Evolutionary conservation across 2,113 vertebrate species (phyloP).

Genomic region (Ardeotis arabs): DNA sequence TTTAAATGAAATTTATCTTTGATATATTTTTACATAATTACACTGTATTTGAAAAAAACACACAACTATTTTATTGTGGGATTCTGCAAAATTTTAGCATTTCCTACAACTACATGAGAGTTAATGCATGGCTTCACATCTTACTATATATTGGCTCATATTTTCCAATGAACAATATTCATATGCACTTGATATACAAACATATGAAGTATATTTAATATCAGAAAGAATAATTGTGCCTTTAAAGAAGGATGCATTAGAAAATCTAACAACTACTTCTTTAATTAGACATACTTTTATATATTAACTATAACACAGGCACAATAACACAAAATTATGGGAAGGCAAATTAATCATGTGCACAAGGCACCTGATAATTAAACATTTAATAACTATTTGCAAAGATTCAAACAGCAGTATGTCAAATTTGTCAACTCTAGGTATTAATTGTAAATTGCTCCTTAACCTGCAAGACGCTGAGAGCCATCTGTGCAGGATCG

Average conservation of each 20-base stretch:
- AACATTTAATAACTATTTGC: background rate
- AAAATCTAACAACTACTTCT: background rate
- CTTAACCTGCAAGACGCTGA: background rate
- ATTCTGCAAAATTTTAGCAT: background rate
- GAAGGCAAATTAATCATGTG: background rate
- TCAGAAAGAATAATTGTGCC: background rate
- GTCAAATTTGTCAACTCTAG: background rate
- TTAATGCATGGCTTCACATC: background rate
- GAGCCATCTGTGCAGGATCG: background rate
- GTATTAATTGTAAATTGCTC: background rate
- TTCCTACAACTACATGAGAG: background rate
- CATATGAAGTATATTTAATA: background rate
- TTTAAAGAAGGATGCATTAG: background rate
- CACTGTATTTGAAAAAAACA: background rate
- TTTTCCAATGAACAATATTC: background rate
- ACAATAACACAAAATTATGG: background rate
- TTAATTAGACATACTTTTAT: background rate
- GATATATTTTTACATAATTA: background rate
- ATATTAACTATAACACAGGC: background rate
- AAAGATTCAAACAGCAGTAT: background rate
- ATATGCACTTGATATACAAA: background rate
- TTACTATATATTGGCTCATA: background rate
- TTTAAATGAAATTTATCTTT: background rate
- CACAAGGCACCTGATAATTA: background rate
- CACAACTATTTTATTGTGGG: background rate